Evolutionary conservation across 2,888 invertebrate species (phyloP).

Genomic region (Galerucella nymphaeae): DNA sequence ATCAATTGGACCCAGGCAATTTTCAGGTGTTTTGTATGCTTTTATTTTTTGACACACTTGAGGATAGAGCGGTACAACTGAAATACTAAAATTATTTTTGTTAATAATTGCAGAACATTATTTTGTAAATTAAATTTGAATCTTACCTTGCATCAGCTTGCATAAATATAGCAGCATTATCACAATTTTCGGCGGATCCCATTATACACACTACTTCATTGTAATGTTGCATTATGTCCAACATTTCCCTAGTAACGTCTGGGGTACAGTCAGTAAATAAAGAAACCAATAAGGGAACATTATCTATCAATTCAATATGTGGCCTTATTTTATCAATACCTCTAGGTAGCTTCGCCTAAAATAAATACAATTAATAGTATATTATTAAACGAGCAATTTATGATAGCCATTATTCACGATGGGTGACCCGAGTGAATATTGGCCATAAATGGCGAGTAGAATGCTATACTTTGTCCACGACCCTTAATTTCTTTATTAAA

Average conservation of each 20-base stretch:
- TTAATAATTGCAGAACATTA: neutral
- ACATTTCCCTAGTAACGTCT: constrained; percentile 91
- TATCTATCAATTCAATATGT: constrained; percentile 94
- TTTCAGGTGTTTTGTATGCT: constrained; percentile 55
- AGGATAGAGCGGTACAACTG: constrained; percentile 93
- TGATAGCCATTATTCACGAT: too few relatives aligned
- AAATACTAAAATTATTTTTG: constrained; percentile 74
- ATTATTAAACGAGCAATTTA: too few relatives aligned
- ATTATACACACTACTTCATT: constrained; percentile 95
- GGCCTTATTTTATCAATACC: constrained; percentile 97
- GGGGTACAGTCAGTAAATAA: constrained; percentile 98
- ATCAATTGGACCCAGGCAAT: constrained; percentile 75
- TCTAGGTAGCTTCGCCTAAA: constrained; percentile 90
- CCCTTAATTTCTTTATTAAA: too few relatives aligned
- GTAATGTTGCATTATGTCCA: constrained; percentile 95
- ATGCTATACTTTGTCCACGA: too few relatives aligned
- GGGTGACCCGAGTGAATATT: too few relatives aligned
- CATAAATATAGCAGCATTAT: constrained; percentile 92
- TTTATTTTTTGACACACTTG: constrained; percentile 79
- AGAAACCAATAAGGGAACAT: constrained; percentile 96
- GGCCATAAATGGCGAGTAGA: too few relatives aligned
- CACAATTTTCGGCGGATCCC: constrained; percentile 90
- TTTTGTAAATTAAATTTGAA: constrained; percentile 4
- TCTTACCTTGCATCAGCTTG: constrained; percentile 88
- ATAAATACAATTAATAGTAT: too few relatives aligned